A percentile compares a stretch with the other conserved stretches of the same genome.
These are phyloP conservation scores for Esox lucius DNA, from an alignment of 2,797 vertebrate species.

Conservation along the genomic window DNA sequence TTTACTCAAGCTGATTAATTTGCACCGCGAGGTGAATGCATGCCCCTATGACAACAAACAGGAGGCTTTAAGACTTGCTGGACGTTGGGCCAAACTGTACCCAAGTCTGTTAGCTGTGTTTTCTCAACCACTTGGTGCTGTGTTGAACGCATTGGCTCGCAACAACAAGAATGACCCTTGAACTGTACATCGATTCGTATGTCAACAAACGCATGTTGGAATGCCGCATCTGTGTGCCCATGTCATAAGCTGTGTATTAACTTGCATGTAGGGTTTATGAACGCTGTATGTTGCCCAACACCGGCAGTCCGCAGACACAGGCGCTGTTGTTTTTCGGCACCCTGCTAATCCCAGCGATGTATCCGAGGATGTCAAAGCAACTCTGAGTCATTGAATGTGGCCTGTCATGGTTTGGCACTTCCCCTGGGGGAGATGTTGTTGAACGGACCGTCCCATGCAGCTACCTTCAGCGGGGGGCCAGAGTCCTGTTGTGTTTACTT, in stretches of 20 bases:
- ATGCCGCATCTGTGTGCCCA: neutral
- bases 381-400: neutral
- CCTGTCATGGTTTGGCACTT: neutral
- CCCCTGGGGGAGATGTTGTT: neutral
- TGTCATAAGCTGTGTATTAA: neutral
- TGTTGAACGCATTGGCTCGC: neutral
- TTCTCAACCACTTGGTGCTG: neutral
- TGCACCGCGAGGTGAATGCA: slow-evolving; percentile 13
- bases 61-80: neutral
- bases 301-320: neutral
- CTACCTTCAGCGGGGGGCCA: neutral
- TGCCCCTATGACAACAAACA: neutral
- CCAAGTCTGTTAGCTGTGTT: neutral
- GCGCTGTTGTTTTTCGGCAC: neutral
- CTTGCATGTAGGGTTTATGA: neutral
- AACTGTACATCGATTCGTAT: neutral
- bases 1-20: neutral
- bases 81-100: neutral
- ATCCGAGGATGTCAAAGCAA: neutral
- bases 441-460: neutral
- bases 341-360: neutral
- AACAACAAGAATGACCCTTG: neutral
- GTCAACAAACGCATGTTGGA: neutral
- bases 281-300: neutral
- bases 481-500: slow-evolving; percentile 1